Evolutionary conservation across 2,113 vertebrate genomes (phyloP), one percentile per base, ranked within the genome.

Genomic region (Varanus komodoensis): DNA sequence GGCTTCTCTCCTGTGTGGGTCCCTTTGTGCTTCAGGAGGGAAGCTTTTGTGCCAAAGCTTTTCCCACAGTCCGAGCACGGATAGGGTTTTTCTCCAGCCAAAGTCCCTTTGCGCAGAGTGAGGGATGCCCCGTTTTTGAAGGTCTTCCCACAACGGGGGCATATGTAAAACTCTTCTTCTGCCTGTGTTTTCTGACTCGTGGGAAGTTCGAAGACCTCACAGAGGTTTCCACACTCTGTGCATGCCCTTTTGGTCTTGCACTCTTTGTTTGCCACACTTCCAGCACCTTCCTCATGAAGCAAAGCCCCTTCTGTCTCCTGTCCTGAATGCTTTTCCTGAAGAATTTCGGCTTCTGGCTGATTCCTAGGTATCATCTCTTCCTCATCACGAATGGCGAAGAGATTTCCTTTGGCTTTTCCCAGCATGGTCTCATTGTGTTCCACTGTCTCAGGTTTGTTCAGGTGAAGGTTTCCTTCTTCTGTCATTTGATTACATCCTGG

Each of bases 51-150:
- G n/a, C 86, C 95, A 75, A 97, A 97, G 69, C 91, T 95, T 79
- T 97, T 98, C 29, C 96, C 93, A 29, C 98, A 98, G 9, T 97
- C 85, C 0, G 12, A 0, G 87, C 97, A 98, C 9, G 89, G 90
- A 81, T 96, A 97, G 3, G 96, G 95, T 69, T 95, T 96, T 88
- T 97, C 96, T 57, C 93, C 96, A 2, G 93, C 93, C 68, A 96
- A 95, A 79, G 94, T 92, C 79, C 95, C 96, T 86, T 96, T 92
- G 0, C 97, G 96, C 17, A 95, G 92, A 1, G 93, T 94, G 12
- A 97, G 95, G 44, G 95, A 95, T 0, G 92, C 93, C 23, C 95
- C 95, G 3, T 97, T 94, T 25, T 94, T 93, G 90, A 97, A 97
- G 69, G 95, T 95, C 86, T 97, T 97, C n/a, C 95, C 96, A 7